Evolutionary conservation across 2,797 vertebrate species (phyloP).

Genomic region (Sebastes taczanowskii): DNA sequence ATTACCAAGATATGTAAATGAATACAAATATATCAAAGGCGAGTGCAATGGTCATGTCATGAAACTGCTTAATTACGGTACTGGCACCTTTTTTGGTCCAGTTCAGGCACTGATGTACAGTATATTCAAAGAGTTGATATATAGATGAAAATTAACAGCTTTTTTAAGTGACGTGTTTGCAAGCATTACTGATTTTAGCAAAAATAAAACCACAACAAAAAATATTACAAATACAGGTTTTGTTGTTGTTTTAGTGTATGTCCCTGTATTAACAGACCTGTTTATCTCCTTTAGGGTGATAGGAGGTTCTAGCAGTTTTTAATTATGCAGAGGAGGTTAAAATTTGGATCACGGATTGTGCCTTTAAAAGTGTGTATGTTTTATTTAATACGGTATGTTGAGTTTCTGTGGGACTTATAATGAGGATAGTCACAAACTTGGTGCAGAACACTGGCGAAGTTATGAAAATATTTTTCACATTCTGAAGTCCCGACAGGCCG

Average conservation of each 20-base stretch:
- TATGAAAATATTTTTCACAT: conserved; percentile 54
- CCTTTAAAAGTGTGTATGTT: neutral
- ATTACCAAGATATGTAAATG: too few species aligned
- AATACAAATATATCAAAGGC: neutral
- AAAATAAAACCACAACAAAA: neutral
- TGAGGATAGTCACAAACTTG: conserved; percentile 31
- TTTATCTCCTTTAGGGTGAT: neutral
- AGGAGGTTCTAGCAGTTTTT: neutral
- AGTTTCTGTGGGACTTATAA: conserved; percentile 4
- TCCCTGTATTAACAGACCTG: neutral
- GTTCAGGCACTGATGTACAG: neutral
- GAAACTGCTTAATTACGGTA: neutral
- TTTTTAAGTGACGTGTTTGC: neutral
- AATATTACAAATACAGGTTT: neutral
- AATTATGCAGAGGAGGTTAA: neutral
- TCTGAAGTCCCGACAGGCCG: conserved; percentile 44
- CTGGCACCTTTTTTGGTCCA: neutral
- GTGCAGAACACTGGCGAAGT: conserved; percentile 41
- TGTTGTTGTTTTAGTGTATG: neutral
- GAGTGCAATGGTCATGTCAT: neutral
- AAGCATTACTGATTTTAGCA: neutral
- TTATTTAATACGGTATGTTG: neutral
- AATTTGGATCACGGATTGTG: neutral
- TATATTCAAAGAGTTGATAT: conserved; percentile 20
- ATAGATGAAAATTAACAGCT: conserved; percentile 7